Evolutionary conservation across 2,797 vertebrate genomes (phyloP).

Genomic region (Clamator glandarius): DNA sequence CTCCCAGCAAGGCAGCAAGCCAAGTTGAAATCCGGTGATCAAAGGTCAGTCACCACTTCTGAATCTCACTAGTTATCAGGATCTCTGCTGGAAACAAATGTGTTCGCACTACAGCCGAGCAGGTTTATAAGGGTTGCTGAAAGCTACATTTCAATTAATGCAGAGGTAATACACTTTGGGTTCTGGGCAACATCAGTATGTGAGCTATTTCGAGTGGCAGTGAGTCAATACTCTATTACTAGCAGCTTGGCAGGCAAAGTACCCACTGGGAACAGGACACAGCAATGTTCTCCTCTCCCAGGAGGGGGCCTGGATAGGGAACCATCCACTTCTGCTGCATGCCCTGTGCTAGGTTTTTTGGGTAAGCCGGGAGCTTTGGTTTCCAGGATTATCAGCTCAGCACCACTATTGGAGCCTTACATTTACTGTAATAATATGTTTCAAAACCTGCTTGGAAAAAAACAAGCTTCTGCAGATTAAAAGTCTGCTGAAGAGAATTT

Average conservation of each 20-base stretch:
- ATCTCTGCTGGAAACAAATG: conserved; percentile 43
- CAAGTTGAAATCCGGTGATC: conserved; percentile 43
- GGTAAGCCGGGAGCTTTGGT: neutral
- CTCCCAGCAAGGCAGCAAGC: conserved; percentile 32
- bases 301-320: neutral
- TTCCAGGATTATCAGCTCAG: neutral
- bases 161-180: neutral
- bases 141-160: conserved; percentile 53
- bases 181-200: conserved; percentile 3
- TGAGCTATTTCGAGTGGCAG: neutral
- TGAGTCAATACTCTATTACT: conserved; percentile 12
- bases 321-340: neutral
- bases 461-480: neutral
- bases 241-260: neutral
- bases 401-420: neutral
- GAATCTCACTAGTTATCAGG: conserved; percentile 47
- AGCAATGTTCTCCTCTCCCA: neutral
- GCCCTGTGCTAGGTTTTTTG: neutral
- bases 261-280: neutral
- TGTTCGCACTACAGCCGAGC: conserved; percentile 10
- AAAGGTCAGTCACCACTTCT: conserved; percentile 51
- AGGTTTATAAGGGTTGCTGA: conserved; percentile 18
- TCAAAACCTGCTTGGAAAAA: neutral
- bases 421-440: neutral
- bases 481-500: neutral